A percentile compares a stretch with the other conserved stretches of the same genome.
Conservation (phyloP, 2,888 invertebrate genomes). For the Trichogramma evanescens region DNA sequence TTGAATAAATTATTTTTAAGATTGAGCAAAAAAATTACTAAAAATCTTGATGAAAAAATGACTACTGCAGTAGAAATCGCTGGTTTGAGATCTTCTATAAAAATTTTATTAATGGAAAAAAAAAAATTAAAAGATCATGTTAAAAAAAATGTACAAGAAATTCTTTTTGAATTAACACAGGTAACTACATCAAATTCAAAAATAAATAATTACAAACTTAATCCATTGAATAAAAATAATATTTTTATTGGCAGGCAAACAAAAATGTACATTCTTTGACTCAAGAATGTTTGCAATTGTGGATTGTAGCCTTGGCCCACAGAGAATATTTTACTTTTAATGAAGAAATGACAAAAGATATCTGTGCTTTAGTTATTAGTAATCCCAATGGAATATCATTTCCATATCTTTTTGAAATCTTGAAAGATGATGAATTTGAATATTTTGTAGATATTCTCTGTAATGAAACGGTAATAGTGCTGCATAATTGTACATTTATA, state of each 20-base stretch:
- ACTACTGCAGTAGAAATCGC: slow-evolving; percentile 28
- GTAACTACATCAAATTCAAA: slow-evolving; percentile 17
- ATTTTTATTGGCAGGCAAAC: slow-evolving; percentile 1
- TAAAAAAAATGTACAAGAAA: slow-evolving; percentile 23
- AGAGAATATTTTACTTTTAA: slow-evolving; percentile 26
- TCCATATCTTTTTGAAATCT: slow-evolving; percentile 26
- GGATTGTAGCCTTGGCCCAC: slow-evolving; percentile 27
- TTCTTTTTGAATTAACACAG: slow-evolving; percentile 26
- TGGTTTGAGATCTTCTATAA: slow-evolving; percentile 31
- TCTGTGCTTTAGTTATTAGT: slow-evolving; percentile 30
- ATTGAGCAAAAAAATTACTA: slow-evolving; percentile 28
- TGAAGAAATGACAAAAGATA: slow-evolving; percentile 22
- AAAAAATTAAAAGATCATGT: slow-evolving; percentile 26
- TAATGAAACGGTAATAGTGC: slow-evolving; percentile 25
- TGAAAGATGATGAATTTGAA: slow-evolving; percentile 28
- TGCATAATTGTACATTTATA: slow-evolving; percentile 4
- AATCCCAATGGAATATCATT: slow-evolving; percentile 28
- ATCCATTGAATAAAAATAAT: background rate
- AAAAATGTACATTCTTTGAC: slow-evolving; percentile 21
- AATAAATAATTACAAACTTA: background rate
- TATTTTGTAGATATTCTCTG: slow-evolving; percentile 25
- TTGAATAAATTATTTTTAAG: slow-evolving; percentile 31
- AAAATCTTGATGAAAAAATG: slow-evolving; percentile 20
- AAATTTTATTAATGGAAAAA: slow-evolving; percentile 22
- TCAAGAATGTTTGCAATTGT: slow-evolving; percentile 29